Evolutionary conservation across 2,888 invertebrate species (phyloP).

Genomic region (Clunio marinus): DNA sequence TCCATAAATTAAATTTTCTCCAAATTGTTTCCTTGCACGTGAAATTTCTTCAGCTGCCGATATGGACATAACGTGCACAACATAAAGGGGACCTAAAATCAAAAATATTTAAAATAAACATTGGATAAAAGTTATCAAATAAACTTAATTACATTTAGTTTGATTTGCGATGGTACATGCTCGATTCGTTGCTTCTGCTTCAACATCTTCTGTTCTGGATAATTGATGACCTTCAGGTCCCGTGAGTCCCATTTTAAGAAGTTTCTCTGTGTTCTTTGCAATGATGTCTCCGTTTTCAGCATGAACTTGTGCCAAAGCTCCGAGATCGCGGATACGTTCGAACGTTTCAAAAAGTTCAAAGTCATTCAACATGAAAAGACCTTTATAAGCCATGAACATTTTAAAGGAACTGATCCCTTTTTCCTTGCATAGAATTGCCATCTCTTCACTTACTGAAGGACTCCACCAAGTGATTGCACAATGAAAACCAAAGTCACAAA

Average conservation of each 20-base stretch:
- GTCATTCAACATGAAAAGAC: constrained; percentile 84
- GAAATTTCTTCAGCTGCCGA: constrained; percentile 78
- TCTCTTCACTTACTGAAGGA: constrained; percentile 73
- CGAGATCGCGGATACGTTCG: constrained; percentile 74
- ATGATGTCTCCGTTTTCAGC: constrained; percentile 97
- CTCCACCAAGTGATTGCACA: constrained; percentile 90
- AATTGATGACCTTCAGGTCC: constrained; percentile 94
- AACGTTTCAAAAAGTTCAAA: constrained; percentile 81
- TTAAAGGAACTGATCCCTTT: constrained; percentile 95
- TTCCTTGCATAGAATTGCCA: constrained; percentile 78
- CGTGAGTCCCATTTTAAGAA: constrained; percentile 80
- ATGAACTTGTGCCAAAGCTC: constrained; percentile 88
- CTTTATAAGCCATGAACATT: constrained; percentile 96
- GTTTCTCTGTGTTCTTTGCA: constrained; percentile 80
- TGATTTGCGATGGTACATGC: constrained; percentile 92
- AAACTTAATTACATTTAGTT: too few relatives aligned
- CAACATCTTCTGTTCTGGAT: constrained; percentile 93
- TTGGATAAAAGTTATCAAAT: too few relatives aligned
- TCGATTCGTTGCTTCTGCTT: constrained; percentile 92
- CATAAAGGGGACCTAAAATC: constrained; percentile 89
- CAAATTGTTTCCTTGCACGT: constrained; percentile 59
- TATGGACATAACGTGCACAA: constrained; percentile 98
- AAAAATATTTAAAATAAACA: too few relatives aligned
- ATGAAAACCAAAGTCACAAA: constrained; percentile 95
- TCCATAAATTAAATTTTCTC: constrained; percentile 70